Base-by-base conservation (phyloP, 2,113 vertebrate genomes). In the Canis aureus region DNA sequence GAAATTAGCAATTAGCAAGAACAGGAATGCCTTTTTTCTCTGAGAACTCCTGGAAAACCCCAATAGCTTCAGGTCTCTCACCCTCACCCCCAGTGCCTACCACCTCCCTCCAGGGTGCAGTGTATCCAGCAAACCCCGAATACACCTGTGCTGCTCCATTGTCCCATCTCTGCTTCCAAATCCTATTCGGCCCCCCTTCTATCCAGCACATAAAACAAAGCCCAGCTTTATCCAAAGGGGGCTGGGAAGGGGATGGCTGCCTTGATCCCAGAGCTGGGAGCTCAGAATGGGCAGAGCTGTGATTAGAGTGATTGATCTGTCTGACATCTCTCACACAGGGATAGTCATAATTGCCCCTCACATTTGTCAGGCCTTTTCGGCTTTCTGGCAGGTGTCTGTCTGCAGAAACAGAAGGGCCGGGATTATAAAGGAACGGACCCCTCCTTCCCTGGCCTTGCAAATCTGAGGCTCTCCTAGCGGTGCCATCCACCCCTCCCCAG, bases 331-430 rank as follows among this genome's bases (percentile, higher is more conserved):
- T 73, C 66, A 23, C 25, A 59, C 7, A 4, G 88, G 86, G 88
- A 94, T 19, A 89, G 64, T 89, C 92, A 43, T 74, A 73, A 93
- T 82, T 38, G 17, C 83, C 60, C 2, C 5, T 82, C 2, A 2
- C n/a, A 5, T 97, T 90, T 98, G 76, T 97, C 71, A 94, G n/a
- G 3, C 29, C 25, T 90, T 80, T 96, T 62, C 8, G 20, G 7
- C 35, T 71, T 16, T 59, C 60, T 22, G 88, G 53, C 91, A 93
- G 92, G 60, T 84, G 79, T 74, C 89, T 89, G 88, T 97, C 71
- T 85, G 17, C 27, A 27, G 6, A 73, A 51, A 73, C 0, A 60
- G 23, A 95, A 83, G 43, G 57, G 7, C 60, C 73, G 22, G 20
- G 35, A 79, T 97, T 85, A 64, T 51, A n/a, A 78, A 95, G 23